Conservation (phyloP, 2,888 invertebrate species). For the Maniola hyperantus region DNA sequence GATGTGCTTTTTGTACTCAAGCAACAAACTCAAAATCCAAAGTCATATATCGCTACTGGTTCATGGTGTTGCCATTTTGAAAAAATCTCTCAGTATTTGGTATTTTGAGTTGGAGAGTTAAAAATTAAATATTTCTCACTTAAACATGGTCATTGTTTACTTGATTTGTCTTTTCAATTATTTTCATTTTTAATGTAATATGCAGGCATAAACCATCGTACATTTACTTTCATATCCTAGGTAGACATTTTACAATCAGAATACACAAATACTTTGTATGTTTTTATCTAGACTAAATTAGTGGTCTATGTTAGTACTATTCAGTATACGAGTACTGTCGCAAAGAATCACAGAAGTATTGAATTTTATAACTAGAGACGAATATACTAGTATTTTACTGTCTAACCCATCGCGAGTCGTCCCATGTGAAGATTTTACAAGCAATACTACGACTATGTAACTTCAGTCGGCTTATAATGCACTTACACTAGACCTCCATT, state of each 20-base stretch:
- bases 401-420: conserved; percentile 55
- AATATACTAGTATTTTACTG: conserved; percentile 5
- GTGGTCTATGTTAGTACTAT: conserved; percentile 13
- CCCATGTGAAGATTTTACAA: conserved; percentile 45
- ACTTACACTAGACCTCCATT: conserved; percentile 51
- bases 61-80: neutral
- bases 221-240: neutral
- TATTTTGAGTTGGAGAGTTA: neutral
- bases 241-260: conserved; percentile 9
- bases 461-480: conserved; percentile 72
- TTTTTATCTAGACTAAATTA: conserved; percentile 18
- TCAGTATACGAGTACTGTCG: neutral
- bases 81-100: neutral
- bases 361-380: conserved; percentile 22
- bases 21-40: conserved; percentile 29
- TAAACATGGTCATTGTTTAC: neutral
- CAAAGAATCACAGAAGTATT: conserved; percentile 19
- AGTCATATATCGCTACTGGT: neutral
- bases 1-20: conserved; percentile 59
- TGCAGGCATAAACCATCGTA: neutral
- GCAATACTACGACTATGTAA: conserved; percentile 55
- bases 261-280: conserved; percentile 1
- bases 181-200: neutral
- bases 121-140: neutral
- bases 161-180: neutral